phyloP scores from a whole-genome alignment of 1,140 invertebrate species.

The Elymnias hypermnestra region DNA sequence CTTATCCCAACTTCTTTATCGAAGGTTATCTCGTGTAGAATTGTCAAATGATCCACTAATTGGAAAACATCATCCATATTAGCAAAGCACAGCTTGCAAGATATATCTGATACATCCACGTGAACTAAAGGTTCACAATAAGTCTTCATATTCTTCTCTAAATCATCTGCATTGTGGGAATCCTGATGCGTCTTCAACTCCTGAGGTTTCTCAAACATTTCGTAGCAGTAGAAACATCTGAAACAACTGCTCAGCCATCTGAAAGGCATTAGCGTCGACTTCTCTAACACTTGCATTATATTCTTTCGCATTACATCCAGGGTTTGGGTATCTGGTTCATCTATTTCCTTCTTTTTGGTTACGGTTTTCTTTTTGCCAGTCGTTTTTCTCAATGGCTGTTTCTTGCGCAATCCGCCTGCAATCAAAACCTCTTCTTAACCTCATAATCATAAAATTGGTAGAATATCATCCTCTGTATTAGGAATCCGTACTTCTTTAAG shows the following conservation, averaged over 20 bases:
- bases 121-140: conserved; percentile 15
- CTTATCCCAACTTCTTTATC: conserved; percentile 20
- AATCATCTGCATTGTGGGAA: conserved; percentile 8
- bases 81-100: conserved; percentile 30
- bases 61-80: conserved; percentile 22
- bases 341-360: conserved; percentile 6
- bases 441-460: not conserved
- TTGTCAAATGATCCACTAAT: conserved; percentile 25
- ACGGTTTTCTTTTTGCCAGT: conserved; percentile 3
- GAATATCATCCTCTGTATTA: too few species aligned
- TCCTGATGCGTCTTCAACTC: conserved; percentile 23
- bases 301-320: conserved; percentile 30
- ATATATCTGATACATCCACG: conserved; percentile 33
- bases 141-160: conserved; percentile 11
- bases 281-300: conserved; percentile 26
- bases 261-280: conserved; percentile 41
- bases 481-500: too few species aligned
- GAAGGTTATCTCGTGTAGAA: conserved; percentile 20
- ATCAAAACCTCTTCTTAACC: conserved; percentile 41
- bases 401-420: conserved; percentile 29
- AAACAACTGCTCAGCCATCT: conserved; percentile 36
- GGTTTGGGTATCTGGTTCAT: not conserved
- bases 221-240: conserved; percentile 49
- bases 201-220: conserved; percentile 27
- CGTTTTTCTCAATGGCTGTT: not conserved